Evolutionary conservation across 1,140 invertebrate genomes (phyloP).

Genomic region (Druon quercuslanigerum): DNA sequence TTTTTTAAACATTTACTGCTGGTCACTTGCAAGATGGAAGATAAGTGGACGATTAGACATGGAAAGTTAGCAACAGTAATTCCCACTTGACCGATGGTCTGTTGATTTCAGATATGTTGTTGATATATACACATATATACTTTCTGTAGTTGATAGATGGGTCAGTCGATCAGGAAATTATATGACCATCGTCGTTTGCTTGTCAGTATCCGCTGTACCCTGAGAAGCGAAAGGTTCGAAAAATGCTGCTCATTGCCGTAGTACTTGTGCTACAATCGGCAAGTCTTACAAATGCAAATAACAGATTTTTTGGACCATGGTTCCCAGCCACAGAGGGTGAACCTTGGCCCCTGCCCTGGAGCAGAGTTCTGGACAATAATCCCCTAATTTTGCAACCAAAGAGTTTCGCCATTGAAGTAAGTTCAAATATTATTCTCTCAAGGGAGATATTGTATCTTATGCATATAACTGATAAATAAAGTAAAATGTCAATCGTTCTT

Average conservation of each 20-base stretch:
- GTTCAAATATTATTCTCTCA: conserved; percentile 28
- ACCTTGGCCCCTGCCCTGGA: conserved; percentile 66
- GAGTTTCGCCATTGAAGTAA: conserved; percentile 58
- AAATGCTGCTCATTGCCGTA: neutral
- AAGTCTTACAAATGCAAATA: conserved; percentile 35
- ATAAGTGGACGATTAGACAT: conserved; percentile 1
- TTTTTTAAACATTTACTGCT: too few relatives aligned
- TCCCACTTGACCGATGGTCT: conserved; percentile 40
- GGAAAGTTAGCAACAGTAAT: conserved; percentile 31
- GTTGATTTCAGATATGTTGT: conserved; percentile 8
- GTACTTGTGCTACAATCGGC: neutral
- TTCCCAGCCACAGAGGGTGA: conserved; percentile 69
- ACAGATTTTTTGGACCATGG: conserved; percentile 62
- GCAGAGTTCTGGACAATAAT: conserved; percentile 38
- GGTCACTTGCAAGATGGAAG: too few relatives aligned
- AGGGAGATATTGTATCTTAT: too few relatives aligned
- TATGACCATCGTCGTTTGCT: conserved; percentile 1
- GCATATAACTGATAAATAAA: too few relatives aligned
- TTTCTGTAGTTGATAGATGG: conserved; percentile 22
- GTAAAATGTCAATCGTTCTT: too few relatives aligned
- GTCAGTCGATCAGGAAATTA: conserved; percentile 24
- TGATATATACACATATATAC: conserved; percentile 6
- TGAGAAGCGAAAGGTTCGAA: neutral
- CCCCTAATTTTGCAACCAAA: conserved; percentile 51
- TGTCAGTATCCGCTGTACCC: neutral